Base-by-base conservation (phyloP, 2,113 vertebrate species). In the Cacatua alba region DNA sequence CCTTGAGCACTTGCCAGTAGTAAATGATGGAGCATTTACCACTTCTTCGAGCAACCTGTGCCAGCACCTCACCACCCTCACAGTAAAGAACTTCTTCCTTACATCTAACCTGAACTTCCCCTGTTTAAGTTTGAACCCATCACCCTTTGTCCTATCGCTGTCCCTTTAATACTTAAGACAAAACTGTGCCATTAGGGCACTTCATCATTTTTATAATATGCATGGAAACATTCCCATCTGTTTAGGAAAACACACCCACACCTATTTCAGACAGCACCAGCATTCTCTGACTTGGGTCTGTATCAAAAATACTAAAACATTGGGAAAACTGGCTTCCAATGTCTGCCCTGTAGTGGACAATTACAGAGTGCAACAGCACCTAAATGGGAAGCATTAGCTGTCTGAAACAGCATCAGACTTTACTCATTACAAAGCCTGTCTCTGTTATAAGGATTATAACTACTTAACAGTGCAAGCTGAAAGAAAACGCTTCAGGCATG, bases 291-390 rank as follows among this genome's bases (percentile, higher is more conserved):
- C 46, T n/a, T 0, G 0, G 21, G 24, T 69, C 21, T 9, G 1
- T 13, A 37, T 7, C 1, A 13, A 19, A 69, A 63, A 20, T 2
- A 26, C 17, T 4, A 14, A 51, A 82, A 52, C 7, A 25, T 41
- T 31, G 64, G 46, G n/a, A 80, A 77, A 70, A 25, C 70, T 81
- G 55, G 25, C 78, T 77, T 92, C 41, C 53, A 43, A 2, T 9
- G 25, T 18, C 0, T 16, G 53, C 7, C 17, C 39, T 86, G 48
- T 84, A 7, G 2, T 84, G 72, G 62, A 11, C 17, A 77, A 52
- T 23, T 26, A 19, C 0, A 6, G 2, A 55, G 33, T 3, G 39
- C 25, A 86, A 31, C 5, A 1, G 11, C 17, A 20, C 1, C 41
- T 6, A 31, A 28, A 18, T 0, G 14, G 25, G 63, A 43, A 55